Base-by-base conservation (phyloP, 2,797 vertebrate genomes). In the Siniperca scherzeri region DNA sequence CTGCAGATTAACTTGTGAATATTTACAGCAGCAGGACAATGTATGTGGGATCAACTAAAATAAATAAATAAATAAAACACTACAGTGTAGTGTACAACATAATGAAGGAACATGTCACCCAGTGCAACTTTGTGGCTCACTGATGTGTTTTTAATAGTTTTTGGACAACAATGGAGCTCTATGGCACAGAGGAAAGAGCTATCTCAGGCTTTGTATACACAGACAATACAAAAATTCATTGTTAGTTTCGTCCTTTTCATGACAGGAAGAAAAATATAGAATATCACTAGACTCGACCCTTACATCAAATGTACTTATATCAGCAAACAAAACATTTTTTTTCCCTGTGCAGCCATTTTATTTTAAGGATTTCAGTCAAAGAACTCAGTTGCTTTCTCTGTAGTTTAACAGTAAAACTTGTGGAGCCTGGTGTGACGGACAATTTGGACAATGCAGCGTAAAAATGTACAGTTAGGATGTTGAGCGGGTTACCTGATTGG, bases 401-500 rank as follows among this genome's bases (percentile, higher is more conserved):
- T n/a, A 22, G 50, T 70, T 70, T 10, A 64, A 46, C 19, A 62
- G 27, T 12, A 61, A 64, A 79, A 74, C 10, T 0, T 16, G 38
- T 11, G 4, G 10, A 33, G 10, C 5, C 5, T 64, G 13, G 12
- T 40, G 30, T 66, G 38, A 52, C 0, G 1, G 5, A 64, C n/a
- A n/a, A n/a, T 42, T 55, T 19, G 21, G 22, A 71, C 21, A 62
- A 44, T 2, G 40, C 14, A 10, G 21, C 52, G 56, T 68, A 46
- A 60, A 60, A 53, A 71, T 22, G 25, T 17, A 56, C 1, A n/a
- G 13, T 38, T 19, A 19, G 7, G 16, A 42, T 50, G 17, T 57
- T 27, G 27, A 80, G 77, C 5, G 19, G 78, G 94, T 92, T 97
- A 99, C 98, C 98, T 99, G 99, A 96, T 99, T 99, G 66, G 98